Base-by-base conservation (phyloP, 2,888 invertebrate genomes). In the Blomia tropicalis region DNA sequence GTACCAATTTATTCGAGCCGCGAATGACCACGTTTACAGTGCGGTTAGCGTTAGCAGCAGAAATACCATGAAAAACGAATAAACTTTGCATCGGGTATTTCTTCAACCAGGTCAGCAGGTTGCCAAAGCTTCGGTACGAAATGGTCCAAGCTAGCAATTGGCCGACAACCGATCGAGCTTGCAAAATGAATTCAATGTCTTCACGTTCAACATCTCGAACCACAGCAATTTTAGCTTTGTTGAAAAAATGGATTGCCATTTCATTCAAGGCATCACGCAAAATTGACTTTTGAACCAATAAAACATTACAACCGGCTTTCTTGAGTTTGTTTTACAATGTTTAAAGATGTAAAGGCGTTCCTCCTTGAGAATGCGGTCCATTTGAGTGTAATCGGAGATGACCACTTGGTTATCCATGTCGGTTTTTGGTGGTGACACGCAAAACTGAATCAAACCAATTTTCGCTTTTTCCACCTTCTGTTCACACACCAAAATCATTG, bases 281-380 rank as follows among this genome's bases (percentile, higher is more conserved):
- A 68, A 85, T 84, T 17, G 83, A 83, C 71, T 85, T 85, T 72
- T 85, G 84, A 51, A 99, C 91, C 60, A 99, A 80, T 17, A 99
- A 80, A 14, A 99, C 91, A 77, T 90, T 99, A 77, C 98, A 99
- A 2, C 96, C 96, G 64, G 91, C 82, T 72, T 95, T 96, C 76
- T 99, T 99, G 68, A 99, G n/a, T 90, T 75, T 95, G 91, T 75
- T 99, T 99, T 4, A 95, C 90, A 71, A 98, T 92, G 72, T 99
- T 95, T 63, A 99, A 78, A 70, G n/a, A 98, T 93, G 75, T 99
- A 99, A 60, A 89, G 82, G 60, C 98, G 83, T 75, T 99, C 98
- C 75, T 99, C 98, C 72, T 92, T 87, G 64, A 99, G 75, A 0
- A 98, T 91, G 64, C 98, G 82, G 75, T 99, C 98, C 98, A 99